phyloP scores from a whole-genome alignment of 2,888 invertebrate species.

The Yponomeuta sedellus region DNA sequence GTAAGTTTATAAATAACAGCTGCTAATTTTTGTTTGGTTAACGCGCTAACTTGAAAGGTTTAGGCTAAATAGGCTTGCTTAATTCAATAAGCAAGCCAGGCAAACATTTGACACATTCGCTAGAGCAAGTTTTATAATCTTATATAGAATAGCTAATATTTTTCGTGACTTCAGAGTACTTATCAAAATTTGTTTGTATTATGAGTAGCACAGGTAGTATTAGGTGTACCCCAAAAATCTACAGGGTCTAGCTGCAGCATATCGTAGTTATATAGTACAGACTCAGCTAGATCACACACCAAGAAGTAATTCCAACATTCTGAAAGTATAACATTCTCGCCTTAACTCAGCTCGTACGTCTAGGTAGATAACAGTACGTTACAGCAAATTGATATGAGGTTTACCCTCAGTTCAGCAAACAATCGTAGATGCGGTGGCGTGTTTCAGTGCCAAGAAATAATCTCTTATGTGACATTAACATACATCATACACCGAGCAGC shows the following conservation, averaged over 20 bases:
- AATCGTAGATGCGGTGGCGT: slow-evolving; percentile 50
- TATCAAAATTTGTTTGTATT: no score
- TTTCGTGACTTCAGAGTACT: no score
- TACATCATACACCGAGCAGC: slow-evolving; percentile 58
- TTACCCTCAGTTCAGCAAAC: slow-evolving; percentile 41
- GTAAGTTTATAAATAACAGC: no score
- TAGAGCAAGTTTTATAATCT: no score
- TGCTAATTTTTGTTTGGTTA: no score
- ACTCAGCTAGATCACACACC: neutral
- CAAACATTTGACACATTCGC: no score
- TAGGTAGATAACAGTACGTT: neutral
- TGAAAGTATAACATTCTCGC: neutral
- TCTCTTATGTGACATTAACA: slow-evolving; percentile 71
- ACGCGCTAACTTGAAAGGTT: no score
- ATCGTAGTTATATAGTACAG: neutral
- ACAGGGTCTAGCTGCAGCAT: neutral
- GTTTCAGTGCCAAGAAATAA: slow-evolving; percentile 70
- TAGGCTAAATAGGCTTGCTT: no score
- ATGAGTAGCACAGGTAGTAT: no score
- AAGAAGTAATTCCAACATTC: neutral
- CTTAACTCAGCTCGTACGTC: neutral
- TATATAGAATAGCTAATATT: no score
- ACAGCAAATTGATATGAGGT: slow-evolving; percentile 1
- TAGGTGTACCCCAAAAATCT: no score
- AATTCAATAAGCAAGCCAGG: no score